Conservation (phyloP, 2,113 vertebrate species). For the Scytalopus superciliaris region DNA sequence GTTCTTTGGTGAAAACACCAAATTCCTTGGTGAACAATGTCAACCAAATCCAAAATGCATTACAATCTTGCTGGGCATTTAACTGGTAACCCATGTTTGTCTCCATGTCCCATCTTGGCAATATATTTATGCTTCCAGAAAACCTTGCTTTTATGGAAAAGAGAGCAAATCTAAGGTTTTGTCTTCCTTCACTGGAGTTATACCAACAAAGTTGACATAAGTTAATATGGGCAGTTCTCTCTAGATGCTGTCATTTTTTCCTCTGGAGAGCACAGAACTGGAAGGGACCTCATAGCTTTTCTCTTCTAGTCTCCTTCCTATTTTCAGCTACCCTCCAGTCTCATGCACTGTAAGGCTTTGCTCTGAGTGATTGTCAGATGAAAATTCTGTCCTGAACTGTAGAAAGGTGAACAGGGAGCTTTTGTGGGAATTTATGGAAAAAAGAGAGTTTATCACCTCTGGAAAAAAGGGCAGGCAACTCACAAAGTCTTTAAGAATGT, state of each 20-base stretch:
- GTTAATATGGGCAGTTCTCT: background rate
- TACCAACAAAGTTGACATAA: background rate
- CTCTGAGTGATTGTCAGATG: background rate
- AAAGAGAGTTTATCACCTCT: too few species aligned
- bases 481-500: too few species aligned
- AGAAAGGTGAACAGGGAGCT: background rate
- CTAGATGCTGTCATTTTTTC: background rate
- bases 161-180: background rate
- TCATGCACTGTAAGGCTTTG: background rate
- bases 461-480: too few species aligned
- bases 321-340: background rate
- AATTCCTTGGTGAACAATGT: background rate
- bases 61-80: background rate
- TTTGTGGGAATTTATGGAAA: too few species aligned
- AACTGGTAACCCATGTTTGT: background rate
- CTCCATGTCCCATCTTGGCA: background rate
- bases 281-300: background rate
- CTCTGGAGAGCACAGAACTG: background rate
- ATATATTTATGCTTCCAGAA: background rate
- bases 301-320: background rate
- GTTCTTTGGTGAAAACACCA: background rate
- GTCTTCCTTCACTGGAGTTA: background rate
- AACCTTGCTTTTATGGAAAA: background rate
- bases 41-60: background rate
- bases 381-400: background rate